Base-by-base conservation (phyloP, 2,888 invertebrate genomes). In the Diploptera punctata region DNA sequence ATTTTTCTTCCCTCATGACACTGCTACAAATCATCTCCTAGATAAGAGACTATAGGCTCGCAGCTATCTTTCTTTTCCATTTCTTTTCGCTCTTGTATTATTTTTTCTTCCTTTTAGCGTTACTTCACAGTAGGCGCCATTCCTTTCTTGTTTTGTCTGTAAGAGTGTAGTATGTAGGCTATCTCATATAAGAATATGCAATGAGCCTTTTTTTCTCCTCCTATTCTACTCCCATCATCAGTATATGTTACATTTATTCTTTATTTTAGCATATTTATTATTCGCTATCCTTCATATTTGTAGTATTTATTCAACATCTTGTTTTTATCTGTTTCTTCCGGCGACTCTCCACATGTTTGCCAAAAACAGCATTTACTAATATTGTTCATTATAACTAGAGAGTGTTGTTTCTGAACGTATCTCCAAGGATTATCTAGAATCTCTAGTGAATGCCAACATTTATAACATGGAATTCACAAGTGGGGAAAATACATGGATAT, bases 41-140 rank as follows among this genome's bases (percentile, higher is more conserved):
- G 44, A 44, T 65, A 65, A 65, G 65, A 65, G 44, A 47, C 65
- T 65, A 65, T 43, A 65, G 65, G 65, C 47, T 47, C 26, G 38
- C 38, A 47, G 19, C 65, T 65, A 47, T 47, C 65, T 65, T 26
- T 57, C n/a, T n/a, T n/a, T n/a, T n/a, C n/a, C n/a, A n/a, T n/a
- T n/a, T 65, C 65, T 47, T 65, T 26, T 26, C 10, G 18, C 7
- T 47, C 62, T 29, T 61, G 38, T 43, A 33, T 38, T 62, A 5
- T 16, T 24, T 47, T 47, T 44, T 24, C 16, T 26, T 29, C 44
- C 29, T 47, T 65, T 26, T 29, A 47, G 24, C 57, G 29, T 57
- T 65, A 26, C 65, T 26, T 65, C 44, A 65, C 26, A 44, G 29
- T 18, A 47, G 47, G 29, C 65, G 47, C 65, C 47, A 38, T n/a